phyloP scores from a whole-genome alignment of 2,113 vertebrate genomes.

The Glareola pratincola region DNA sequence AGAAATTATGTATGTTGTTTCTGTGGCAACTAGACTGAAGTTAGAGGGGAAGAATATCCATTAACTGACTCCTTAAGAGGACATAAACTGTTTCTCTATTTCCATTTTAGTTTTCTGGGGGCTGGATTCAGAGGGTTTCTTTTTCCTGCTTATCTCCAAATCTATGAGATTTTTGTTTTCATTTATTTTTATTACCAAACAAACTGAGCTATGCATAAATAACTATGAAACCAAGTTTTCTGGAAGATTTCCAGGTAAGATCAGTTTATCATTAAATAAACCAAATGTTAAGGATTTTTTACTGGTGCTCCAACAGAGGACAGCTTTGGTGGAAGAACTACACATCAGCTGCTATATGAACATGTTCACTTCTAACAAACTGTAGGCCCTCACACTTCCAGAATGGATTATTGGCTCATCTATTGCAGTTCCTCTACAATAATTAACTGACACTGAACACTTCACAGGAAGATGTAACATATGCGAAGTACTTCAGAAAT shows the following conservation, averaged over 20 bases:
- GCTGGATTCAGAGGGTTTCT: neutral
- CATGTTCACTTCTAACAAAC: neutral
- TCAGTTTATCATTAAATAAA: slow-evolving; percentile 9
- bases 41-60: neutral
- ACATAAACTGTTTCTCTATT: neutral
- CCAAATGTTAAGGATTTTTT: neutral
- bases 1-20: neutral
- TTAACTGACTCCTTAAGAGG: slow-evolving; percentile 24
- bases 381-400: neutral
- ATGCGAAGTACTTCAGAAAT: neutral
- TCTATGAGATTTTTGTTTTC: neutral
- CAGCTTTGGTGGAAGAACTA: neutral
- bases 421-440: neutral
- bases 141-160: neutral
- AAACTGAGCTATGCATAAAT: neutral
- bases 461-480: neutral
- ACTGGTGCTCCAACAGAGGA: neutral
- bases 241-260: neutral
- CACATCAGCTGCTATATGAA: neutral
- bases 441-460: neutral
- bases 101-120: neutral
- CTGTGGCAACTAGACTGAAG: neutral
- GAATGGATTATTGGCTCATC: neutral
- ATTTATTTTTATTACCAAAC: slow-evolving; percentile 2
- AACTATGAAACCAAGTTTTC: neutral